Evolutionary conservation across 1,140 invertebrate genomes (phyloP), one percentile per base, ranked within the genome.

Genomic region (Halesus radiatus): DNA sequence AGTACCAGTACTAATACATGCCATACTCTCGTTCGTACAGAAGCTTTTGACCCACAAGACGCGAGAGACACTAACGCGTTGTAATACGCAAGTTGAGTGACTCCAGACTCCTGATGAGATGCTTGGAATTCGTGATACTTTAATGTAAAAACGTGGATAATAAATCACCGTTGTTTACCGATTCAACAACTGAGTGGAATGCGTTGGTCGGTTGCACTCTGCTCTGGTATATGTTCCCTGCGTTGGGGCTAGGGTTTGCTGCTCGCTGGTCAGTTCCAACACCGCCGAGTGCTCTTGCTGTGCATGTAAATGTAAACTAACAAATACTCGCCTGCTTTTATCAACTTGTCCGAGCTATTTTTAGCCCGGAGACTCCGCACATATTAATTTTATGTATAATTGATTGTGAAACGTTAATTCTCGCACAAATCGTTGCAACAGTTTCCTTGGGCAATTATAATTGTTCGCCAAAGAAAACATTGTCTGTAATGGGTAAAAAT

Each of bases 331-430:
- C 16, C 64, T 68, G 29, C 50, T 68, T 68, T 68, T 68, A 68
- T 68, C 64, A 68, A 68, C 64, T 68, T 45, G 32, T 45, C 64
- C 20, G 64, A 32, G 64, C 29, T 68, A 68, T 68, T 68, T 68
- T 68, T 68, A 68, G 64, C 15, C 37, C 37, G 3, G 6, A 26
- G 64, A 45, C 32, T 50, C 64, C 10, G 29, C 64, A 45, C 23
- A 64, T 64, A 64, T 64, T 68, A 50, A 68, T 32, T 68, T 68
- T 37, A 68, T 68, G 64, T 68, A 50, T 53, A 72, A 23, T 72
- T 72, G 68, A 53, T 72, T 72, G 68, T 45, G 68, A 52, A 50
- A 72, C 50, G 26, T 37, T 50, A 37, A 37, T 52, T 37, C 23
- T 50, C 45, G n/a, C 45, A 20, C 32, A 18, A 50, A 50, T 52